phyloP scores from a whole-genome alignment of 2,113 vertebrate genomes.

The Nibea coibor region DNA sequence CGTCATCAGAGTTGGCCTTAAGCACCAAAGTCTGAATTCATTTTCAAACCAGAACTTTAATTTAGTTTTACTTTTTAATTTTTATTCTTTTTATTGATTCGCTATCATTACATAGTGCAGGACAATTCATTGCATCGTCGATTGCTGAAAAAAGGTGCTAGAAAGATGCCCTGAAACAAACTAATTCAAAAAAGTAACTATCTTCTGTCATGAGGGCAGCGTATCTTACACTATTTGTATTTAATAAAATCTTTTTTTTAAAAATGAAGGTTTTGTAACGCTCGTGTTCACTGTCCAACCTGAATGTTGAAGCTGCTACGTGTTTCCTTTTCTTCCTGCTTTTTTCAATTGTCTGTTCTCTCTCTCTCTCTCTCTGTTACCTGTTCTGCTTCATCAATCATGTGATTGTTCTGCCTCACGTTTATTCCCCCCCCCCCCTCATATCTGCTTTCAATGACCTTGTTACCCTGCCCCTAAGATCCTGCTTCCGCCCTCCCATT shows the following conservation, averaged over 20 bases:
- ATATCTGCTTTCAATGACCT: background rate
- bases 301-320: background rate
- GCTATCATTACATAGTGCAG: background rate
- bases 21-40: too few relatives aligned
- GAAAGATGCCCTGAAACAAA: background rate
- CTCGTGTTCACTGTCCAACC: background rate
- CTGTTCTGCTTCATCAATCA: background rate
- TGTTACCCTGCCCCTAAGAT: background rate
- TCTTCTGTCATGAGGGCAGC: background rate
- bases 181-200: background rate
- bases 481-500: background rate
- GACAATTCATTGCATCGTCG: background rate
- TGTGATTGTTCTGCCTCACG: background rate
- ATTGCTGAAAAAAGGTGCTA: background rate
- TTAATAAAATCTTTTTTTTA: background rate
- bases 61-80: too few relatives aligned
- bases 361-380: background rate
- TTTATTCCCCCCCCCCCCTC: background rate
- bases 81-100: too few relatives aligned
- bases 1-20: too few relatives aligned
- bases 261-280: background rate
- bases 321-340: background rate
- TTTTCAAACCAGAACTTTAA: too few relatives aligned
- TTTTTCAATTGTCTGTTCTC: background rate
- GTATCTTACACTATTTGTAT: background rate